Conservation (phyloP, 2,113 vertebrate genomes). For the Sitta europaea region DNA sequence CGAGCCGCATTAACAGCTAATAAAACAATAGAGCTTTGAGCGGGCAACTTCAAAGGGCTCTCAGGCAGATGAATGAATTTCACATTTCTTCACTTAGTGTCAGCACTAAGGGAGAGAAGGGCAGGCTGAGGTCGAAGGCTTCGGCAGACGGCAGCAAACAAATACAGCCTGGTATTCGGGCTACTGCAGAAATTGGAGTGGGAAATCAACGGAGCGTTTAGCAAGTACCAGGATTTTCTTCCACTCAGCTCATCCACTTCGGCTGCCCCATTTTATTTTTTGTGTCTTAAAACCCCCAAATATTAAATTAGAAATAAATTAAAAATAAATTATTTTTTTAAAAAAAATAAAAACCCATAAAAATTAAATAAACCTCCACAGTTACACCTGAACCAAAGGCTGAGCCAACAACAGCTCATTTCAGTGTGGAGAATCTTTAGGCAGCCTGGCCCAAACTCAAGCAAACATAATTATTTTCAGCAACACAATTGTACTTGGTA, state of each 20-base stretch:
- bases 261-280: not conserved
- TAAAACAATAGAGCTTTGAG: constrained; percentile 71
- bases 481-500: not conserved
- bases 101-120: constrained; percentile 46
- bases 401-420: not conserved
- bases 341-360: not conserved
- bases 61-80: constrained; percentile 66
- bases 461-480: not conserved
- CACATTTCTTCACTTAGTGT: constrained; percentile 62
- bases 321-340: not conserved
- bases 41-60: constrained; percentile 52
- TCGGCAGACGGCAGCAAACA: constrained; percentile 35
- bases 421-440: not conserved
- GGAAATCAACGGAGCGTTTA: not conserved
- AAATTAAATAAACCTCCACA: not conserved
- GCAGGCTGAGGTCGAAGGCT: constrained; percentile 46
- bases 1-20: constrained; percentile 56
- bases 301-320: not conserved
- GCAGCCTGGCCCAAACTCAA: not conserved
- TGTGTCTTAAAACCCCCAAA: not conserved
- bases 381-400: not conserved
- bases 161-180: constrained; percentile 40
- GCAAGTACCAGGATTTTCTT: not conserved
- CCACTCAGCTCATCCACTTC: not conserved
- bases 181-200: constrained; percentile 46